Evolutionary conservation across 2,888 invertebrate species (phyloP), one percentile per base, ranked within the genome.

Genomic region (Nymphalis urticae): DNA sequence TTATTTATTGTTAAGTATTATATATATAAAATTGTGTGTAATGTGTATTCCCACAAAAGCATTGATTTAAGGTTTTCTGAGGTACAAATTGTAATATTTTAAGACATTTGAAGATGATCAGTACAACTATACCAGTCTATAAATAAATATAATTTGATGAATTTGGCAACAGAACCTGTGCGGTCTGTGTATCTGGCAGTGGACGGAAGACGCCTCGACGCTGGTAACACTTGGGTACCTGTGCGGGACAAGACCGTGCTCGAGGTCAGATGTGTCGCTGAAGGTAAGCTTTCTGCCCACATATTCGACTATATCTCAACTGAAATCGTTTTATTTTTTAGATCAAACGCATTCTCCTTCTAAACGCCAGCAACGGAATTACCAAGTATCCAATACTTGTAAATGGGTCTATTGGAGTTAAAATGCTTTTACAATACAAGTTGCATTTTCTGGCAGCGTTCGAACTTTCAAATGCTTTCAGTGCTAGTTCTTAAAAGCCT

Each of bases 221-320:
- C 97, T 0, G 97, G 97, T 74, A 97, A 97, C 90, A 95, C 96
- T 73, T 97, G 97, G 93, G 96, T 97, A 77, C 97, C 97, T 0
- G 97, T 97, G 24, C 94, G 96, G 78, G 97, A 97, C 85, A 97
- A 97, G 84, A 95, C 96, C 47, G 96, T 96, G 80, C 92, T 97
- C 48, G 95, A 95, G 71, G 95, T 97, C 74, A 95, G 96, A 74
- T 97, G 97, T 82, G 95, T 97, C n/a, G 97, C 96, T 72, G 97
- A 97, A 87, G 97, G 97, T 86, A 95, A 95, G 58, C 10, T 65
- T 13, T 9, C 32, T 27, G 47, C 24, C 4, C 16, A n/a, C 4
- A n/a, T n/a, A 17, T n/a, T n/a, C 48, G 1, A 16, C 16, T 17
- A 48, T 16, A 48, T 5, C 27, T 6, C 27, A 6, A 32, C 27